These are phyloP conservation scores for Ooceraea biroi DNA, from an alignment of 1,140 invertebrate species.

Conservation along the genomic window DNA sequence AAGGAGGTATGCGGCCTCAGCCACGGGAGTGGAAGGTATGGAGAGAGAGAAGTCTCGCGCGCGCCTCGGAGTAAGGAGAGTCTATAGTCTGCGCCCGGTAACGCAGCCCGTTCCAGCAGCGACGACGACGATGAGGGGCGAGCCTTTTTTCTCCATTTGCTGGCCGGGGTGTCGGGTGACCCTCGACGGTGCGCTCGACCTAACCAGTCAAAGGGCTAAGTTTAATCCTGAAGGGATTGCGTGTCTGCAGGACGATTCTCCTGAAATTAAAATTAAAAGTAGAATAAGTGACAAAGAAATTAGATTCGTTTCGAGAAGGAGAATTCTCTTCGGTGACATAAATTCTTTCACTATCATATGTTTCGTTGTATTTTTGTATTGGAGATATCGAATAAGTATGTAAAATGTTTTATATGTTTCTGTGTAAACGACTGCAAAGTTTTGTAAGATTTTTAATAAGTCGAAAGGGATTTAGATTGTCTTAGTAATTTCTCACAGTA, in stretches of 20 bases:
- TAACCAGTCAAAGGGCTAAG: neutral
- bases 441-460: slow-evolving; percentile 14
- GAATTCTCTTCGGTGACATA: neutral
- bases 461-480: neutral
- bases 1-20: slow-evolving; percentile 83
- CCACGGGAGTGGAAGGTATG: slow-evolving; percentile 81
- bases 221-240: neutral
- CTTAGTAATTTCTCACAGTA: neutral
- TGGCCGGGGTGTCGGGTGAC: slow-evolving; percentile 54
- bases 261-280: neutral
- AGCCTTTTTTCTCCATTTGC: slow-evolving; percentile 65
- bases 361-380: slow-evolving; percentile 11
- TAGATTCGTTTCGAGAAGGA: too few species aligned
- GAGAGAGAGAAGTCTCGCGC: slow-evolving; percentile 68
- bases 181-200: slow-evolving; percentile 10
- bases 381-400: neutral
- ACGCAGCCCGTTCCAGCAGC: slow-evolving; percentile 58
- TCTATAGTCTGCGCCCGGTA: slow-evolving; percentile 75
- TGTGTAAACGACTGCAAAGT: neutral
- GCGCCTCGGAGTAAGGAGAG: slow-evolving; percentile 71
- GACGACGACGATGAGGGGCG: slow-evolving; percentile 63
- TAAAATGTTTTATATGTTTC: neutral
- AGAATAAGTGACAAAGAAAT: neutral
- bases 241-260: neutral
- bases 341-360: too few species aligned